A percentile compares a stretch with the other conserved stretches of the same genome.
Conservation (phyloP, 2,113 vertebrate genomes). For the Ursus arctos region DNA sequence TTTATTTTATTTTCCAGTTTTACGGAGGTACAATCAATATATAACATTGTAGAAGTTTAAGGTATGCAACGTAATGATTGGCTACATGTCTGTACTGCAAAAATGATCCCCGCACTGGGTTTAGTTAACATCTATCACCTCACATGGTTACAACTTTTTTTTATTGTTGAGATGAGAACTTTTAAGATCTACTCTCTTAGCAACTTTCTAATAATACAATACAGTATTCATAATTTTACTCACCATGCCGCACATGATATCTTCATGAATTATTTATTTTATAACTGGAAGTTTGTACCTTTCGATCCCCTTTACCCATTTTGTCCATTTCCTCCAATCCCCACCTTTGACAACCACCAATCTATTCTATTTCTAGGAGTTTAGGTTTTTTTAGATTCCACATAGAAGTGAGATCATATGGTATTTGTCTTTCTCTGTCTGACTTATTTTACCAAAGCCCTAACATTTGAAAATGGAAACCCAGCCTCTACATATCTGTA, state of each 20-base stretch:
- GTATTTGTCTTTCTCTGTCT: conserved; percentile 15
- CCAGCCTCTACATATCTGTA: background rate
- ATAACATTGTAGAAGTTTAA: background rate
- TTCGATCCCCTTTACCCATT: background rate
- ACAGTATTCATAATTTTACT: background rate
- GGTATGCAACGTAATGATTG: background rate
- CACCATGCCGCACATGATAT: background rate
- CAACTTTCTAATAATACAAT: background rate
- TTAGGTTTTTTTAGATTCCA: background rate
- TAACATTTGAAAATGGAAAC: conserved; percentile 18
- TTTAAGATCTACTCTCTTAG: background rate
- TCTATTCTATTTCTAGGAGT: background rate
- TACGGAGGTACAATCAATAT: background rate
- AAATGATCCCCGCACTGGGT: background rate
- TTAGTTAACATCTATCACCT: background rate
- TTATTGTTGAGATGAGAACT: background rate
- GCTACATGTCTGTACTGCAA: background rate
- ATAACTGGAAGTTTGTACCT: background rate
- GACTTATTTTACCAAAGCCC: background rate
- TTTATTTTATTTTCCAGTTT: conserved; percentile 21
- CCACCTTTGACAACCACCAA: background rate
- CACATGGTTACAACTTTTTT: background rate
- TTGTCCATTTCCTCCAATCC: background rate
- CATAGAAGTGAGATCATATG: background rate
- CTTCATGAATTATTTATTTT: background rate